These are phyloP conservation scores for Drosophila parabipectinata DNA, from an alignment of 1,140 invertebrate genomes.

Conservation along the genomic window DNA sequence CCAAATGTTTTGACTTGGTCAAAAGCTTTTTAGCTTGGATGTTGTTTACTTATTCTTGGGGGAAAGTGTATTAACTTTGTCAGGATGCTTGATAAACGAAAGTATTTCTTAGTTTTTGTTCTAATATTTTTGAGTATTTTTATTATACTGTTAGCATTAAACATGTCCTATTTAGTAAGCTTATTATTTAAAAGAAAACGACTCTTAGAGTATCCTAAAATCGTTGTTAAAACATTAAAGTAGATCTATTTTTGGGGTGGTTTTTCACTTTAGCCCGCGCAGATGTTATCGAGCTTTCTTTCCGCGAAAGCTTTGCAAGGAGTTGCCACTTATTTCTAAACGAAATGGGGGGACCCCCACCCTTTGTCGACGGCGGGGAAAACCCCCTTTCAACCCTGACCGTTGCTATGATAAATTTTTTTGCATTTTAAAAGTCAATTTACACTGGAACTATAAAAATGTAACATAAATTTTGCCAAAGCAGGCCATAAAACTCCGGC, in stretches of 20 bases:
- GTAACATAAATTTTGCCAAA: conserved; percentile 81
- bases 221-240: neutral
- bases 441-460: conserved; percentile 82
- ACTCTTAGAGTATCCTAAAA: conserved; percentile 10
- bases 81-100: neutral
- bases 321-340: conserved; percentile 57
- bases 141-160: too few species aligned
- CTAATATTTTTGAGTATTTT: too few species aligned
- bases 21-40: conserved; percentile 39
- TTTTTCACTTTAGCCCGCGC: conserved; percentile 39
- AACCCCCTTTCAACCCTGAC: conserved; percentile 3
- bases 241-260: conserved; percentile 33
- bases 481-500: conserved; percentile 73
- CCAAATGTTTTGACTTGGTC: conserved; percentile 54
- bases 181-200: too few species aligned
- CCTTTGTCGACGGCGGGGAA: neutral
- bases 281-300: conserved; percentile 52
- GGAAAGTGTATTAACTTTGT: neutral
- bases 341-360: conserved; percentile 33
- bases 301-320: conserved; percentile 44
- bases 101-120: too few species aligned
- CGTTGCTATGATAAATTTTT: conserved; percentile 76
- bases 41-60: conserved; percentile 8
- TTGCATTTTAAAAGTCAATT: conserved; percentile 82
- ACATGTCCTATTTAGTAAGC: too few species aligned